phyloP scores from a whole-genome alignment of 2,113 vertebrate genomes.

The Syrmaticus mikado region DNA sequence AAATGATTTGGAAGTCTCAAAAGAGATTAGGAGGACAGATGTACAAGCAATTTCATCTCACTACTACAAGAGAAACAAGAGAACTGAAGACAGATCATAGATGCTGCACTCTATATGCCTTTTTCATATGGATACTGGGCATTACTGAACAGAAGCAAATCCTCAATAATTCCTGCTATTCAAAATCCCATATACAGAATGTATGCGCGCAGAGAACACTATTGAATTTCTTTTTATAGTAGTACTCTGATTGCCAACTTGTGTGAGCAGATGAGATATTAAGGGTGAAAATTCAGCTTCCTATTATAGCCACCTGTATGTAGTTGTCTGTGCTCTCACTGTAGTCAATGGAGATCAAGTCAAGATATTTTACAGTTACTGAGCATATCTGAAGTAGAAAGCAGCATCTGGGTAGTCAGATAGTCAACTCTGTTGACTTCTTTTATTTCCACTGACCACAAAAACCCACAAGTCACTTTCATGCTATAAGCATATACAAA shows the following conservation, averaged over 20 bases:
- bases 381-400: background rate
- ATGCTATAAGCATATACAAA: background rate
- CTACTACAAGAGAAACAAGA: conserved; percentile 2
- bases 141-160: background rate
- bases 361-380: background rate
- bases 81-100: background rate
- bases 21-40: conserved; percentile 11
- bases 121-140: background rate
- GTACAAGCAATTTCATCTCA: background rate
- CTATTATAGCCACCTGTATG: background rate
- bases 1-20: background rate
- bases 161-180: background rate
- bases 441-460: background rate
- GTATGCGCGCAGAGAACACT: background rate
- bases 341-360: background rate
- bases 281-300: background rate
- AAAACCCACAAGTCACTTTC: background rate
- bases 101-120: background rate
- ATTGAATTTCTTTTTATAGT: background rate
- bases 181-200: background rate
- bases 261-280: background rate
- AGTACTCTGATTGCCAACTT: background rate
- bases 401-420: background rate
- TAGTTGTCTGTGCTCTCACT: background rate
- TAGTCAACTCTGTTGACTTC: background rate